Evolutionary conservation across 2,888 invertebrate species (phyloP).

Genomic region (Cistogaster globosa): DNA sequence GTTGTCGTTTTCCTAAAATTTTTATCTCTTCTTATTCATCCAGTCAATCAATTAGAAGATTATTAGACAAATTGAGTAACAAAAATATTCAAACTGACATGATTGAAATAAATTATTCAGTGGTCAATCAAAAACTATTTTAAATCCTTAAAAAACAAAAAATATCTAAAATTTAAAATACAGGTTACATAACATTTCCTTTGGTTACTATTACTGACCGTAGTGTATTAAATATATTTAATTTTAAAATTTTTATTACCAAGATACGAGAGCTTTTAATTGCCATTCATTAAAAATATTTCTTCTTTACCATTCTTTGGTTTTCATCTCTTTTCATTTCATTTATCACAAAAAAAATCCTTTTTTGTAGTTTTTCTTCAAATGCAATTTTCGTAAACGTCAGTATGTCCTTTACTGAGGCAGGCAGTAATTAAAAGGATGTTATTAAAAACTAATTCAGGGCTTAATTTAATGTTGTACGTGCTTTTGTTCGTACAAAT

Average conservation of each 20-base stretch:
- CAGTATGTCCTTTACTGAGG: slow-evolving; percentile 40
- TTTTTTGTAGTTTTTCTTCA: slow-evolving; percentile 35
- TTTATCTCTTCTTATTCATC: too few relatives aligned
- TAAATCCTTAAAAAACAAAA: too few relatives aligned
- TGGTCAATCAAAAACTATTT: too few relatives aligned
- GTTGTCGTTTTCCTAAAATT: too few relatives aligned
- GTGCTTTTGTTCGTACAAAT: too few relatives aligned
- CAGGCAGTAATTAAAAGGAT: slow-evolving; percentile 14
- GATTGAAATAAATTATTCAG: too few relatives aligned
- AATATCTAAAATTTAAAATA: too few relatives aligned
- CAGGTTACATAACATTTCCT: too few relatives aligned
- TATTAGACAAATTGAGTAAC: too few relatives aligned
- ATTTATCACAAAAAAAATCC: slow-evolving; percentile 31
- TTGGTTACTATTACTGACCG: not conserved
- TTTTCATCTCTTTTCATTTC: slow-evolving; percentile 33
- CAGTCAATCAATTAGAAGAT: too few relatives aligned
- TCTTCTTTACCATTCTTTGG: slow-evolving; percentile 14
- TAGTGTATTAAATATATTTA: slow-evolving; percentile 62
- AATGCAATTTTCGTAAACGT: slow-evolving; percentile 75
- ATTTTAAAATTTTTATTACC: slow-evolving; percentile 77
- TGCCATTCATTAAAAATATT: slow-evolving; percentile 78
- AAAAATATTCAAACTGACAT: too few relatives aligned
- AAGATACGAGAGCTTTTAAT: slow-evolving; percentile 78
- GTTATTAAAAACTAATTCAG: not conserved
- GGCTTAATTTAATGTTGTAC: too few relatives aligned